Conservation (phyloP, 2,113 vertebrate species). For the Ceratotherium simum region DNA sequence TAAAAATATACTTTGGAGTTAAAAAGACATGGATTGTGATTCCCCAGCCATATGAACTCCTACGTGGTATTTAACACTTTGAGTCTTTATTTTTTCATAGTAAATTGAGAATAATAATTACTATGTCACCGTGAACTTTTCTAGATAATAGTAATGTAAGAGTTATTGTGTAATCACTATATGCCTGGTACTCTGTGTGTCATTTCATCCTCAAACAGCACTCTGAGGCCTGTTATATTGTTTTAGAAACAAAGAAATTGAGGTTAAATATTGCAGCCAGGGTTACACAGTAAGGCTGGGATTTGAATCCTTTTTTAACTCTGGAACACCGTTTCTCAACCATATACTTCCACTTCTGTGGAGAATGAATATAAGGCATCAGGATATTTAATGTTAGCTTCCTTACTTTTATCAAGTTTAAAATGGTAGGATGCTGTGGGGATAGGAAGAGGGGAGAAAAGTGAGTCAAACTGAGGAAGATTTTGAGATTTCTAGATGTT, state of each 20-base stretch:
- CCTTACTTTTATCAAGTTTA: not conserved
- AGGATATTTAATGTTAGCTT: not conserved
- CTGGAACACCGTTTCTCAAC: not conserved
- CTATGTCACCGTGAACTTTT: not conserved
- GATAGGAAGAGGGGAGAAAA: not conserved
- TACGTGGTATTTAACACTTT: not conserved
- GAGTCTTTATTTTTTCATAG: not conserved
- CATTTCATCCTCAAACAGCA: not conserved
- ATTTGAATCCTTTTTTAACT: not conserved
- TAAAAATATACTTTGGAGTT: not conserved
- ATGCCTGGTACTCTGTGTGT: not conserved
- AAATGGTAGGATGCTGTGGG: not conserved
- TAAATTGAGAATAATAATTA: not conserved
- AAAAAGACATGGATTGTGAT: not conserved
- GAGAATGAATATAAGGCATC: slow-evolving; percentile 31
- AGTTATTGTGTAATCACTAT: not conserved
- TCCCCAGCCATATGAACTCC: not conserved
- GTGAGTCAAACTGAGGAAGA: not conserved
- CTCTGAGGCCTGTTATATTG: not conserved
- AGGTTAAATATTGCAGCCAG: not conserved
- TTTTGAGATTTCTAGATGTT: slow-evolving; percentile 41
- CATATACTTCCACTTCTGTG: not conserved
- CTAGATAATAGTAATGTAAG: not conserved
- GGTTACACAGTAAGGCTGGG: not conserved
- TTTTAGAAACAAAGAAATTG: not conserved